A percentile compares a stretch with the other conserved stretches of the same genome.
Evolutionary conservation across 2,797 vertebrate species (phyloP).

Genomic region (Anolis apletophallus): DNA sequence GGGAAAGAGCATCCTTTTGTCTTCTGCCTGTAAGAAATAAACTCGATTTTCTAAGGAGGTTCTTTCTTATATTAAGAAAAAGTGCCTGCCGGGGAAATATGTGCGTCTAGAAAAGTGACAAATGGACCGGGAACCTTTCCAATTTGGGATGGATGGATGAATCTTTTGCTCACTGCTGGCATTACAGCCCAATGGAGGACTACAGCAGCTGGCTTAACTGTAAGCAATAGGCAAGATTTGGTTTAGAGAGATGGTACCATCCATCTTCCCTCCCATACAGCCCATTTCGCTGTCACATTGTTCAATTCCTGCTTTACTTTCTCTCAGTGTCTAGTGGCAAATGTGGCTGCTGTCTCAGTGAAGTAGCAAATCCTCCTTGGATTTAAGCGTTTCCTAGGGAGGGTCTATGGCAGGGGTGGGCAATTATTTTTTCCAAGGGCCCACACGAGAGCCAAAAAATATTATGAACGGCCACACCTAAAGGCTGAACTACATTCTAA

Average conservation of each 20-base stretch:
- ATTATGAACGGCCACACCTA: no score
- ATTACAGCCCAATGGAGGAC: accelerated
- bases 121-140: not conserved
- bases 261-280: not conserved
- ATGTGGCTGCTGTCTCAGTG: no score
- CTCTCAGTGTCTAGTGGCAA: no score
- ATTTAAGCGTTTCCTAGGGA: no score
- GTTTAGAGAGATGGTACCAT: not conserved
- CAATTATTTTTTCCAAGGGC: no score
- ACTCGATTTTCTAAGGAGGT: not conserved
- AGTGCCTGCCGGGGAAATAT: not conserved
- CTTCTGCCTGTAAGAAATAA: not conserved
- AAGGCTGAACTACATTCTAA: no score
- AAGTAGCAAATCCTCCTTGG: no score
- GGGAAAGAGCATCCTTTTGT: not conserved
- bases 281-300: no score
- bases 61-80: not conserved
- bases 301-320: no score
- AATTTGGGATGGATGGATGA: not conserved
- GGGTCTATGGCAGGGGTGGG: no score
- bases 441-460: no score
- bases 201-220: not conserved
- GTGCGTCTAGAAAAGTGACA: not conserved
- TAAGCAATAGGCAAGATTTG: not conserved
- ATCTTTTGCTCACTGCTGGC: not conserved